These are phyloP conservation scores for Buathra laborator DNA, from an alignment of 2,888 invertebrate species.

Conservation along the genomic window DNA sequence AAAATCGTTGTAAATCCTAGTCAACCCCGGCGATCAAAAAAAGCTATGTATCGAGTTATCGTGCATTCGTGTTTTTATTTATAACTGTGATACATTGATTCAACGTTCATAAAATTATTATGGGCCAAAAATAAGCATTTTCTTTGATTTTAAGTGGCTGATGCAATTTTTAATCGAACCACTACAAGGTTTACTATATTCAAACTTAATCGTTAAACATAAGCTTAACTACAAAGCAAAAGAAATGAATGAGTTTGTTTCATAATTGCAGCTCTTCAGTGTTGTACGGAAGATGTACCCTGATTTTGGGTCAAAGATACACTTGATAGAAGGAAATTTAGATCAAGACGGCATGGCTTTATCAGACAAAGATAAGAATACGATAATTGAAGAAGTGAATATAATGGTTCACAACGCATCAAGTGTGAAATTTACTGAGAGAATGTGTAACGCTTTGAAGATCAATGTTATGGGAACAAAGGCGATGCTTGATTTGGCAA, in stretches of 20 bases:
- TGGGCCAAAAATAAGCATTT: not conserved
- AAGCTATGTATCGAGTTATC: not conserved
- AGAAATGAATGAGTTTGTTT: not conserved
- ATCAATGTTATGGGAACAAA: conserved; percentile 60
- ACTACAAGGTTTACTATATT: not conserved
- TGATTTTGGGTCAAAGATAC: conserved; percentile 41
- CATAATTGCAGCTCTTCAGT: conserved; percentile 51
- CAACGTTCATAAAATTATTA: not conserved
- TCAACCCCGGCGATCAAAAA: not conserved
- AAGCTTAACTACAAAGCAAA: too few species aligned
- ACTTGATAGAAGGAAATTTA: conserved; percentile 52
- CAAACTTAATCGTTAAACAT: not conserved
- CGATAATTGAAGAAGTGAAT: conserved; percentile 43
- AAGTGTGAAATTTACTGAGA: conserved; percentile 55
- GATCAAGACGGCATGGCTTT: conserved; percentile 30
- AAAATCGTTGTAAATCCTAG: not conserved
- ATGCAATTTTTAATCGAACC: not conserved
- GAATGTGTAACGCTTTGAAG: conserved; percentile 1
- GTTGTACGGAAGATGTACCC: conserved; percentile 31
- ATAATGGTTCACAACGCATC: conserved; percentile 61
- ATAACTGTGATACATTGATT: not conserved
- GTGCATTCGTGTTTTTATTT: not conserved
- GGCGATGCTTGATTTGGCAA: conserved; percentile 47
- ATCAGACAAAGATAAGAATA: conserved; percentile 37
- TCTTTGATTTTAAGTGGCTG: not conserved